Evolutionary conservation across 2,888 invertebrate genomes (phyloP).

Genomic region (Eilema sororculum): DNA sequence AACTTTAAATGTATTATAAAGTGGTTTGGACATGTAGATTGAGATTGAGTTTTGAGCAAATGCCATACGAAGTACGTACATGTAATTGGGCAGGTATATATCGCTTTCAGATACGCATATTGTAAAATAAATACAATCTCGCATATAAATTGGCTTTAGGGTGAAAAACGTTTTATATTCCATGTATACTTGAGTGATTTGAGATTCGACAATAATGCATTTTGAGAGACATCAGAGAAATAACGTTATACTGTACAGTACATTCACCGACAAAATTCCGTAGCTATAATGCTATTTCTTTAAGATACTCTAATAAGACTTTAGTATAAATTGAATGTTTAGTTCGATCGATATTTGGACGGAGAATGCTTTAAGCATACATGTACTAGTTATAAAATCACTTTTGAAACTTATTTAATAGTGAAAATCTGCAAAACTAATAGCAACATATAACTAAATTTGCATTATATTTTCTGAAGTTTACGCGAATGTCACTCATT

Average conservation of each 20-base stretch:
- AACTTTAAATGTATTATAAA: background rate
- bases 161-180: background rate
- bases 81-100: background rate
- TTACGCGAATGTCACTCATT: too few species aligned
- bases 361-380: too few species aligned
- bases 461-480: too few species aligned
- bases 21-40: too few species aligned
- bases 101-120: background rate
- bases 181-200: conserved; percentile 1
- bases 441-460: background rate
- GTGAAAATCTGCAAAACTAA: background rate
- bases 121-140: background rate
- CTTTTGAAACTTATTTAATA: background rate
- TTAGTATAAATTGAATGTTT: too few species aligned
- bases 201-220: background rate
- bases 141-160: background rate
- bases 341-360: too few species aligned
- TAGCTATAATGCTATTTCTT: background rate
- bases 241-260: background rate
- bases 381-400: background rate
- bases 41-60: too few species aligned
- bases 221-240: background rate
- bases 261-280: background rate
- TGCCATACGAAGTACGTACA: too few species aligned
- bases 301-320: too few species aligned